Conservation (phyloP, 2,888 invertebrate species). For the Coelinius sp. region DNA sequence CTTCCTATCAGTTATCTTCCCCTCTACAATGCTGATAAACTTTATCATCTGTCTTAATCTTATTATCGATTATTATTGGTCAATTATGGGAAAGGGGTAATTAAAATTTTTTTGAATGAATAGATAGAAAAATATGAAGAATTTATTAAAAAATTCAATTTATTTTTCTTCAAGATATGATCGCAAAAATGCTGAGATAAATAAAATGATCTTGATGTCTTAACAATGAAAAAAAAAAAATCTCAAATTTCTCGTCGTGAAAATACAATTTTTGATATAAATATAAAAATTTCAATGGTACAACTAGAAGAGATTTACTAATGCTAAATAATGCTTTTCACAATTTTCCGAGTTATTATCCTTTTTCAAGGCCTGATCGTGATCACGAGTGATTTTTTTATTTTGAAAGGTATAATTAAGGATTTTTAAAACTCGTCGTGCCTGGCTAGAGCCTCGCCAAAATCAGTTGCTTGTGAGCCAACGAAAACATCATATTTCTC, state of each 20-base stretch:
- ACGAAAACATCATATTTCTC: conserved; percentile 98
- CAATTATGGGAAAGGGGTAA: not conserved
- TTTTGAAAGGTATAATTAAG: not conserved
- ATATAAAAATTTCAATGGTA: conserved; percentile 1
- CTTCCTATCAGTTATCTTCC: not conserved
- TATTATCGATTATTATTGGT: not conserved
- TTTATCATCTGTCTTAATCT: conserved; percentile 2
- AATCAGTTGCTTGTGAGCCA: conserved; percentile 98
- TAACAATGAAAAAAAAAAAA: too few relatives aligned
- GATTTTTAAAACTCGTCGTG: conserved; percentile 92
- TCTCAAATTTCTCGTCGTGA: too few relatives aligned
- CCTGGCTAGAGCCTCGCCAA: conserved; percentile 93
- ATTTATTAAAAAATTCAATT: too few relatives aligned
- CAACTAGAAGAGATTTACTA: not conserved
- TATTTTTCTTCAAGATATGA: not conserved
- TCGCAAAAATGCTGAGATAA: not conserved
- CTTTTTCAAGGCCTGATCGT: not conserved
- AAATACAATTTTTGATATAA: conserved; percentile 6
- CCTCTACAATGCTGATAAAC: not conserved
- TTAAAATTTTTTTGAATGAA: not conserved
- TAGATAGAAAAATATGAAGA: too few relatives aligned
- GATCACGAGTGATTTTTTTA: not conserved
- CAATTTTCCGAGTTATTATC: not conserved
- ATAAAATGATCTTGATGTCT: not conserved
- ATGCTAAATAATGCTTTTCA: not conserved